These are phyloP conservation scores for Myoxocephalus aenaeus DNA, from an alignment of 2,797 vertebrate species.

Conservation along the genomic window DNA sequence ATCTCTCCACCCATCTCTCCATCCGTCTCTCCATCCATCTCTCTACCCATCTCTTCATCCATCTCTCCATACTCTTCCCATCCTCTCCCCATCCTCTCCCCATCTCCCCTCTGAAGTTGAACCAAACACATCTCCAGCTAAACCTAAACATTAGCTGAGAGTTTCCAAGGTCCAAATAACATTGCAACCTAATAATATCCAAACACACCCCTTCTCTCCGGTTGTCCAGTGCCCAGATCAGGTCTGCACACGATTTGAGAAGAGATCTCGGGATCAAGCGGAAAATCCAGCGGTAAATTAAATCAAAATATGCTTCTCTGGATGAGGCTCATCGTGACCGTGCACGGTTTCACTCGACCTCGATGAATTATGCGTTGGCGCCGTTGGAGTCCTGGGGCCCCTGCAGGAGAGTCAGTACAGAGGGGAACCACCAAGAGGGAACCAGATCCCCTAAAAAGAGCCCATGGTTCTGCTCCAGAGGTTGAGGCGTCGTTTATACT, in stretches of 20 bases:
- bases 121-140: conserved; percentile 3
- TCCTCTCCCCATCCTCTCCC: neutral
- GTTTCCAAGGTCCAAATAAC: neutral
- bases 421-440: neutral
- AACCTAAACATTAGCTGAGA: neutral
- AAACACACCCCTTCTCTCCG: neutral
- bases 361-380: neutral
- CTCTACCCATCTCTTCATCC: too few relatives aligned
- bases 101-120: neutral
- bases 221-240: neutral
- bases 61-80: neutral
- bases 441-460: neutral
- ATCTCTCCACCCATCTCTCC: too few relatives aligned
- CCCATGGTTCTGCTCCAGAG: neutral
- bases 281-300: conserved; percentile 23
- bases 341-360: neutral
- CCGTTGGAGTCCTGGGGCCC: neutral
- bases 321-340: neutral
- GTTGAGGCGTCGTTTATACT: too few relatives aligned
- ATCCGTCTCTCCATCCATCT: too few relatives aligned
- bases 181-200: neutral
- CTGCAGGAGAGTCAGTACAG: neutral
- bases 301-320: conserved; percentile 24
- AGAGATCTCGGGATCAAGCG: conserved; percentile 16
- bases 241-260: conserved; percentile 17